phyloP scores from a whole-genome alignment of 2,113 vertebrate genomes.

The Crotophaga sulcirostris region DNA sequence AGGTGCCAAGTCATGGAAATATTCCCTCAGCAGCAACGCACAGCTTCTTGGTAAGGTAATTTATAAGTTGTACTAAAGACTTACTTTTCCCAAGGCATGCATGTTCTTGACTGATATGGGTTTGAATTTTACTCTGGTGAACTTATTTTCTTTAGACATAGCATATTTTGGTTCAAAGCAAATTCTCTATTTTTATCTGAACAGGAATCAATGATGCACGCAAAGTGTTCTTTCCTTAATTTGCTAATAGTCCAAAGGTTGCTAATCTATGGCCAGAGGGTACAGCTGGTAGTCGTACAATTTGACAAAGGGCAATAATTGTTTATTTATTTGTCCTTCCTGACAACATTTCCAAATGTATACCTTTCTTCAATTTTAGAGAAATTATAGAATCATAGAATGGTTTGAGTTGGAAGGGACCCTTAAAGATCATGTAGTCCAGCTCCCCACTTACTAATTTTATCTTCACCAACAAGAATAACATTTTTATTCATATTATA shows the following conservation, averaged over 20 bases:
- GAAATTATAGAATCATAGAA: not conserved
- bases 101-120: constrained; percentile 21
- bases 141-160: constrained; percentile 14
- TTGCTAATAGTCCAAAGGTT: constrained; percentile 9
- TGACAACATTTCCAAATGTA: not conserved
- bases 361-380: not conserved
- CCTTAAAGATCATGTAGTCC: not conserved
- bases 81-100: constrained; percentile 11
- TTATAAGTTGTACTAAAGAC: constrained; percentile 30
- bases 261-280: not conserved
- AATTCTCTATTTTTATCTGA: not conserved
- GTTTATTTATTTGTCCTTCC: constrained; percentile 36
- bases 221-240: not conserved
- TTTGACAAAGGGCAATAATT: not conserved
- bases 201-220: constrained; percentile 11
- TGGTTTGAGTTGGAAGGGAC: not conserved
- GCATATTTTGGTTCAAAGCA: constrained; percentile 4
- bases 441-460: not conserved
- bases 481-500: not conserved
- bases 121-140: constrained; percentile 5
- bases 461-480: not conserved
- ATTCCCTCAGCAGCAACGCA: constrained; percentile 14
- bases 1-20: constrained; percentile 25
- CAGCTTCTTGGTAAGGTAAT: constrained; percentile 34
- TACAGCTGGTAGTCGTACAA: not conserved